Evolutionary conservation across 2,888 invertebrate genomes (phyloP).

Genomic region (Hemistola chrysoprasaria): DNA sequence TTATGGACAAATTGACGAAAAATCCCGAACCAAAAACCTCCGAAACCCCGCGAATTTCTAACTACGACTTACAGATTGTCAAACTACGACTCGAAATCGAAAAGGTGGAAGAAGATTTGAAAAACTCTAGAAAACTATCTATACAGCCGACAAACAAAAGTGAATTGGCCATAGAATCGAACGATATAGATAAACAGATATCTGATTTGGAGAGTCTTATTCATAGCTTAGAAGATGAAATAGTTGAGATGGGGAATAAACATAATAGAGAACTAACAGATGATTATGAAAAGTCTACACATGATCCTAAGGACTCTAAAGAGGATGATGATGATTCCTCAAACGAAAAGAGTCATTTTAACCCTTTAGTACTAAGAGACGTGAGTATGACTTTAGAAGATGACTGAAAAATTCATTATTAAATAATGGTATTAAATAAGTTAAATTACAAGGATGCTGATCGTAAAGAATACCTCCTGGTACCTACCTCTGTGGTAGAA

Average conservation of each 20-base stretch:
- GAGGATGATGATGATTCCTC: neutral
- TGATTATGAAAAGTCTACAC: constrained; percentile 7
- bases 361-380: constrained; percentile 19
- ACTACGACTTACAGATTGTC: constrained; percentile 35
- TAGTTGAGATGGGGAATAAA: constrained; percentile 40
- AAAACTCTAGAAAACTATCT: constrained; percentile 33
- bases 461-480: too few relatives aligned
- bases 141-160: constrained; percentile 29
- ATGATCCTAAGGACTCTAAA: constrained; percentile 1
- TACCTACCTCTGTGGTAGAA: too few relatives aligned
- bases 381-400: constrained; percentile 5
- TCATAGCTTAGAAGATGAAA: constrained; percentile 51
- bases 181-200: constrained; percentile 51
- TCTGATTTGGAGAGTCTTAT: constrained; percentile 49
- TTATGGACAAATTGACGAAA: constrained; percentile 22
- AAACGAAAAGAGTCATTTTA: constrained; percentile 5
- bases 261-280: constrained; percentile 16
- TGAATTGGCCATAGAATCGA: constrained; percentile 14
- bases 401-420: constrained; percentile 3
- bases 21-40: constrained; percentile 10
- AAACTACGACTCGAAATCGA: constrained; percentile 33
- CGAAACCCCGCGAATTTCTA: constrained; percentile 19
- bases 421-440: constrained; percentile 11
- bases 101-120: constrained; percentile 30
- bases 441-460: constrained; percentile 2